Evolutionary conservation across 2,113 vertebrate genomes (phyloP), one percentile per base, ranked within the genome.

Genomic region (Ammospiza caudacuta): DNA sequence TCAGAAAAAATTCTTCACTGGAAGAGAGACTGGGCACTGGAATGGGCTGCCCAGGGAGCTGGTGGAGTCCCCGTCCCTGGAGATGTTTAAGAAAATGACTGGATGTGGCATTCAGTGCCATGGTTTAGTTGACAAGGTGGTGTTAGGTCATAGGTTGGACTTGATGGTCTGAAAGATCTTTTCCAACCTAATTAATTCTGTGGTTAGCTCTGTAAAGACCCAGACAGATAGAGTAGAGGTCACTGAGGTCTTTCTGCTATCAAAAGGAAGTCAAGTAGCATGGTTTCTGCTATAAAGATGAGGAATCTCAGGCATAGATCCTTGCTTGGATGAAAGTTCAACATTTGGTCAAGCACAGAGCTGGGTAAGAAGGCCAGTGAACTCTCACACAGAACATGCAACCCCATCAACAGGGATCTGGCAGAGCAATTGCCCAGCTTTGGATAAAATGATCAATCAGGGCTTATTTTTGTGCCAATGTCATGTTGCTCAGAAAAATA

Each of bases 31-130:
- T 37, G 9, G 31, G 25, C 37, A 35, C 37, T 59, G 44, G 37
- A 86, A 43, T 25, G 37, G 25, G 37, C 37, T 51, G 31, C 31
- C 22, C 35, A 52, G 62, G 22, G 37, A 76, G 37, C 44, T 59
- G 27, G 37, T 43, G 35, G n/a, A 55, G 28, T 19, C 19, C 15
- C 9, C 0, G 0, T 9, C 20, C 43, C 29, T 35, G 31, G 21
- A 67, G 31, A 24, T 22, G 35, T 37, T 44, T 59, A 9, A 7
- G 35, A 51, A 57, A 58, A 35, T 31, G 20, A 14, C 31, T 43
- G 24, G 2, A 24, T 43, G 11, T 25, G 31, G 16, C 25, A 67
- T 27, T 58, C 44, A 51, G 54, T 43, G 37, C 31, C 20, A 2
- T 27, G 9, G 29, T 59, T 51, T 51, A 35, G 21, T 59, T 86